Conservation (phyloP, 2,888 invertebrate genomes). For the Eristalis tenax region DNA sequence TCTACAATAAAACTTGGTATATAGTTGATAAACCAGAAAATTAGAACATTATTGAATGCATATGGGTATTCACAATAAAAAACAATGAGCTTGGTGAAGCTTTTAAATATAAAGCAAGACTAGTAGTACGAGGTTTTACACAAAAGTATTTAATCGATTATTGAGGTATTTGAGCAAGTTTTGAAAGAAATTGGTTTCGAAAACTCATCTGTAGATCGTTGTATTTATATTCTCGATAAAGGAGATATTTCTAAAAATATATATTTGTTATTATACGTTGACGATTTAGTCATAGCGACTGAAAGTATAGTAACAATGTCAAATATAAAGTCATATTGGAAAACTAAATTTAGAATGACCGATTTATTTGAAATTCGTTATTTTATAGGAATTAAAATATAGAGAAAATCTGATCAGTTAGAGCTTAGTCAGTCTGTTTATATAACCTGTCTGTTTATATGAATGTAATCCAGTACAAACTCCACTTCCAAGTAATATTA, state of each 20-base stretch:
- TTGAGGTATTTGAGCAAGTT: conserved; percentile 1
- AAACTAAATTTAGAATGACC: background rate
- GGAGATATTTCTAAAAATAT: conserved; percentile 54
- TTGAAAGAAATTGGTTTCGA: conserved; percentile 58
- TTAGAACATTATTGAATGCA: conserved; percentile 70
- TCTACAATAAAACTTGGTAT: conserved; percentile 70
- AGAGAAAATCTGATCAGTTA: background rate
- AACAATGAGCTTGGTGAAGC: no score
- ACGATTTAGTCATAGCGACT: conserved; percentile 57
- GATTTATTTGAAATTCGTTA: conserved; percentile 3
- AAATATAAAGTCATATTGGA: conserved; percentile 10
- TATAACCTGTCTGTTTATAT: background rate
- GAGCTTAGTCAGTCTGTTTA: background rate
- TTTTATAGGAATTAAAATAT: background rate
- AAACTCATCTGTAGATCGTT: conserved; percentile 62
- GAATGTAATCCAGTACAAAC: conserved; percentile 52
- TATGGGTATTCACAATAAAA: no score
- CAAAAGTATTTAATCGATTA: conserved; percentile 19
- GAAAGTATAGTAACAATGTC: conserved; percentile 30
- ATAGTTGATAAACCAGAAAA: conserved; percentile 59
- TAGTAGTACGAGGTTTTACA: conserved; percentile 15
- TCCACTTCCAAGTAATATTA: conserved; percentile 72
- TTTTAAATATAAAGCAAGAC: background rate
- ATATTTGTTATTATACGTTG: no score
- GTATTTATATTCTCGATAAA: conserved; percentile 68